Evolutionary conservation across 2,888 invertebrate genomes (phyloP).

Genomic region (Neelides folsomi): DNA sequence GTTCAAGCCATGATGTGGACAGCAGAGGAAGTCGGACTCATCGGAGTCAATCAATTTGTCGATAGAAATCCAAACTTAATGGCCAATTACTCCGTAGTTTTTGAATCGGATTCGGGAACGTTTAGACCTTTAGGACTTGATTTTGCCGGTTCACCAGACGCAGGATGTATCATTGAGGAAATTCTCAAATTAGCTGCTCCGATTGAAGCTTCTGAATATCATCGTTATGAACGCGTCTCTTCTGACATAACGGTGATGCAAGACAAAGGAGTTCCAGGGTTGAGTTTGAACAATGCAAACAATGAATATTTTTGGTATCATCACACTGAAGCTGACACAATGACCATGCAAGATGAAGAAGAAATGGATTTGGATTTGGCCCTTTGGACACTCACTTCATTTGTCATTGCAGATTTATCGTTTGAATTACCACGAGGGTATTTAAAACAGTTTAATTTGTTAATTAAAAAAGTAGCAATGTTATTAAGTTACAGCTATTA

Average conservation of each 20-base stretch:
- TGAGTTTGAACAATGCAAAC: conserved; percentile 52
- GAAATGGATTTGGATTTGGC: conserved; percentile 59
- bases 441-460: no score
- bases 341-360: conserved; percentile 56
- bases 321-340: conserved; percentile 63
- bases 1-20: conserved; percentile 66
- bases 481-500: no score
- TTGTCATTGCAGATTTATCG: conserved; percentile 60
- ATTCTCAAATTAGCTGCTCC: conserved; percentile 51
- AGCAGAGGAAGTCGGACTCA: conserved; percentile 57
- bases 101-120: conserved; percentile 72
- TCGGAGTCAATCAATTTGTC: conserved; percentile 54
- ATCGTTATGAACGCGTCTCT: conserved; percentile 44
- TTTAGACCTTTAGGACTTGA: conserved; percentile 52
- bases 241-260: conserved; percentile 56
- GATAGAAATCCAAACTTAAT: conserved; percentile 46
- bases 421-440: conserved; percentile 48
- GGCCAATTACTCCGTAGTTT: conserved; percentile 55
- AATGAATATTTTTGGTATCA: conserved; percentile 63
- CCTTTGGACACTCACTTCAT: conserved; percentile 62
- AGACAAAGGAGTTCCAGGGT: conserved; percentile 54
- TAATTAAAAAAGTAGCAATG: no score
- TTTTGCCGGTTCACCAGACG: conserved; percentile 49
- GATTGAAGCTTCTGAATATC: conserved; percentile 49
- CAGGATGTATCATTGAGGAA: conserved; percentile 54